phyloP scores from a whole-genome alignment of 2,113 vertebrate species.

The Heterotilapia buettikoferi region DNA sequence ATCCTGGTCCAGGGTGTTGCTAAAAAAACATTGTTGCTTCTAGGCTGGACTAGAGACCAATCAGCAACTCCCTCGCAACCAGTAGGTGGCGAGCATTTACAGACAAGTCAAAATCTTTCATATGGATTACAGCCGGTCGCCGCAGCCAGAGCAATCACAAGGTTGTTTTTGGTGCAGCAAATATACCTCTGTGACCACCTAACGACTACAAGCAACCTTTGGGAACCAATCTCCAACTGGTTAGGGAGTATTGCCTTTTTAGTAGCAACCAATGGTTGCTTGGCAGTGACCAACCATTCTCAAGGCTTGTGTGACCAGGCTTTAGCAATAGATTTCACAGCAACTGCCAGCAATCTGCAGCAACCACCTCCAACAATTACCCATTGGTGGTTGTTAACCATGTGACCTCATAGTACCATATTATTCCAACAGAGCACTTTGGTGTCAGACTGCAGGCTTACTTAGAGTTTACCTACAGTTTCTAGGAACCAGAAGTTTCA shows the following conservation, averaged over 20 bases:
- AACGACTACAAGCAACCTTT: neutral
- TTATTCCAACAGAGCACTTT: neutral
- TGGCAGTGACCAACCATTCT: neutral
- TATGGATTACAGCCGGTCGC: accelerated
- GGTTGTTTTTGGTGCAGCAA: neutral
- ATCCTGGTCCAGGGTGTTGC: neutral
- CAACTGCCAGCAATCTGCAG: neutral
- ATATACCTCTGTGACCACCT: neutral
- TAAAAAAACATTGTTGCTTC: neutral
- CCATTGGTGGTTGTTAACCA: neutral
- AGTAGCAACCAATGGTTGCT: neutral
- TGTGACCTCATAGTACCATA: neutral
- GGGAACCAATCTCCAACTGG: neutral
- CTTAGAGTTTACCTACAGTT: neutral
- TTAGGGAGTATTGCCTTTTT: neutral
- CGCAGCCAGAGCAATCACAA: accelerated
- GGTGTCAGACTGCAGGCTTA: neutral
- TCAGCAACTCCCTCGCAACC: neutral
- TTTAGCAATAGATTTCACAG: neutral
- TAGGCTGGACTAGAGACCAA: neutral
- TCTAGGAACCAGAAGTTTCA: neutral
- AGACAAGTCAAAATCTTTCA: neutral
- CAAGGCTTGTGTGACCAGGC: neutral
- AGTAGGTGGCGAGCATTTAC: neutral
- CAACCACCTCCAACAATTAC: neutral